Conservation (phyloP, 2,113 vertebrate genomes). For the Neoarius graeffei region DNA sequence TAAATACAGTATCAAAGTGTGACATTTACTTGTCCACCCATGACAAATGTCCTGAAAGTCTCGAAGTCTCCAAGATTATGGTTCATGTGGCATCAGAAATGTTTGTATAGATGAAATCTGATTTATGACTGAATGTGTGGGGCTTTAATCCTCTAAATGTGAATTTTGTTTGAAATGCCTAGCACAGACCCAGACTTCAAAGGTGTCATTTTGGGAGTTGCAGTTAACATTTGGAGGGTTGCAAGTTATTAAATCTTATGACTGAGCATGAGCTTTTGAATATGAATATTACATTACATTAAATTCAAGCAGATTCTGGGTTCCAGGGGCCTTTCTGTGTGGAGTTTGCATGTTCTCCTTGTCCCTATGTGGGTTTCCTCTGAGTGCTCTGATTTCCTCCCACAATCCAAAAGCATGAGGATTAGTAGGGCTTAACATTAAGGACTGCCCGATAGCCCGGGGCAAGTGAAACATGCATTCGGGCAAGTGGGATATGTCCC, state of each 20-base stretch:
- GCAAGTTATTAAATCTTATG: not conserved
- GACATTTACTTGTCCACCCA: not conserved
- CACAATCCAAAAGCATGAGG: too few species aligned
- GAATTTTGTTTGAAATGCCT: not conserved
- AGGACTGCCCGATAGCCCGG: too few species aligned
- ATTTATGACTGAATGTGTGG: not conserved
- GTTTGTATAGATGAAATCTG: conserved; percentile 1
- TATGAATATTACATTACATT: not conserved
- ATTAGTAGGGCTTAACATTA: too few species aligned
- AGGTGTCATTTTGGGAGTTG: not conserved
- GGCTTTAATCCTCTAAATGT: not conserved
- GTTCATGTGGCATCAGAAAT: not conserved
- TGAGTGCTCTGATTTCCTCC: too few species aligned
- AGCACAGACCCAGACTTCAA: too few species aligned
- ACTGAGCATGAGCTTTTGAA: not conserved
- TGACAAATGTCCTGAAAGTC: conserved; percentile 8
- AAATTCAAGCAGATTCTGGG: not conserved
- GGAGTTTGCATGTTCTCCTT: too few species aligned
- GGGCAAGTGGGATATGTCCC: too few species aligned
- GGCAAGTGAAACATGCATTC: too few species aligned
- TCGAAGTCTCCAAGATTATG: not conserved
- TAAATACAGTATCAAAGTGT: not conserved
- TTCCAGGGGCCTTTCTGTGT: too few species aligned
- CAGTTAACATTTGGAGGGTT: not conserved
- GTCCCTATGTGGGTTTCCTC: too few species aligned